Conservation (phyloP, 1,140 invertebrate species). For the Bombus soroeensis region DNA sequence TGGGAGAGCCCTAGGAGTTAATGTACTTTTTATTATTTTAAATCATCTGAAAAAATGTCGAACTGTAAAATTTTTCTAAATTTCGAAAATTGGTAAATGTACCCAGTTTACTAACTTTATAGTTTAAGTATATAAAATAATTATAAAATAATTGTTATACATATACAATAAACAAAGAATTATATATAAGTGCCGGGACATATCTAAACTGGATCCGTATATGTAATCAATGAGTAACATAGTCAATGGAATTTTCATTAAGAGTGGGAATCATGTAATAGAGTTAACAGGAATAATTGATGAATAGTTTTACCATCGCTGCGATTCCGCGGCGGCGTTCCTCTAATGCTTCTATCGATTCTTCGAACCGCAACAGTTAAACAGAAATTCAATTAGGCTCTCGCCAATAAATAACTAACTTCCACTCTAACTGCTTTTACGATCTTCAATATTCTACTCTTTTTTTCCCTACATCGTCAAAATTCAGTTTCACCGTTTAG, state of each 20-base stretch:
- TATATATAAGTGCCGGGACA: no score
- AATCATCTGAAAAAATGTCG: neutral
- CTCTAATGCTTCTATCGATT: constrained; percentile 49
- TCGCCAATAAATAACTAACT: constrained; percentile 42
- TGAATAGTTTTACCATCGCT: constrained; percentile 35
- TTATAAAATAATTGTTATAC: no score
- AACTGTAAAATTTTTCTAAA: no score
- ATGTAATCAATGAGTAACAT: neutral
- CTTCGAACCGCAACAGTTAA: constrained; percentile 50
- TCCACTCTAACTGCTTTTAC: constrained; percentile 27
- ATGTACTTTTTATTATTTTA: no score
- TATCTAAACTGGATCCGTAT: neutral
- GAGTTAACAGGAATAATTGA: constrained; percentile 34
- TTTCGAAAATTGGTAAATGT: no score
- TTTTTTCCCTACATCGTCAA: neutral
- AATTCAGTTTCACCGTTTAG: neutral
- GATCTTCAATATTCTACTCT: no score
- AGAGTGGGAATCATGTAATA: neutral
- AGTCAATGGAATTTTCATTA: constrained; percentile 48
- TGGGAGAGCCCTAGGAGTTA: no score
- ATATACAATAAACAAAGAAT: no score
- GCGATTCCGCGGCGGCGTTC: constrained; percentile 18
- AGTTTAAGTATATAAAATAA: no score
- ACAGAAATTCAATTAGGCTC: constrained; percentile 43
- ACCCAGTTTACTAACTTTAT: no score